A percentile compares a stretch with the other conserved stretches of the same genome.
These are phyloP conservation scores for Casuarius casuarius DNA, from an alignment of 2,113 vertebrate genomes.

Conservation along the genomic window DNA sequence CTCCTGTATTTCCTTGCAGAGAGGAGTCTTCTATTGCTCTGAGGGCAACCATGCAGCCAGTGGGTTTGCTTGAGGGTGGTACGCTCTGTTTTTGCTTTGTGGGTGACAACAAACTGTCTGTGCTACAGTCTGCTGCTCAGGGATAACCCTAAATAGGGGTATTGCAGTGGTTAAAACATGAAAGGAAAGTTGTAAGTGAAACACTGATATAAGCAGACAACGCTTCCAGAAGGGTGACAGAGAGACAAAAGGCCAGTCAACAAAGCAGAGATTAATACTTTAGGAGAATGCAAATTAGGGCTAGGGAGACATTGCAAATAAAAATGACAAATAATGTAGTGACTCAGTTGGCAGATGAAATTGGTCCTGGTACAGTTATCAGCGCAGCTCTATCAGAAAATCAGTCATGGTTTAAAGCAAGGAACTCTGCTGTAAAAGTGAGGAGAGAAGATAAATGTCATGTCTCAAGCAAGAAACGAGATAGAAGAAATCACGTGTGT, in stretches of 20 bases:
- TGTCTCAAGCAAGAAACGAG: not conserved
- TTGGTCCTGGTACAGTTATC: not conserved
- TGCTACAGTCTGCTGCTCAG: not conserved
- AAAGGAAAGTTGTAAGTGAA: not conserved
- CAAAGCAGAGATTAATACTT: not conserved
- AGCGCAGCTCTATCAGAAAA: not conserved
- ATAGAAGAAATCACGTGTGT: not conserved
- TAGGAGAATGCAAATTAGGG: not conserved
- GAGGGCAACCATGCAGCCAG: not conserved
- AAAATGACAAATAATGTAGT: not conserved
- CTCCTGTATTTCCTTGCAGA: not conserved
- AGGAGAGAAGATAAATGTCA: not conserved
- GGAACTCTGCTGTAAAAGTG: not conserved
- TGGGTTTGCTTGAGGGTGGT: not conserved
- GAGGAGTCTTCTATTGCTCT: not conserved
- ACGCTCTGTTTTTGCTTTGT: not conserved
- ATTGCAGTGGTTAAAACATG: not conserved
- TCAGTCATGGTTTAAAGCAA: not conserved
- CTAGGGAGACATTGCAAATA: not conserved
- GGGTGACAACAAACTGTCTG: not conserved
- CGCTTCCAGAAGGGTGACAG: not conserved
- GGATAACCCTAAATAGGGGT: not conserved
- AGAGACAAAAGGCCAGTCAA: not conserved
- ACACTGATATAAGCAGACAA: not conserved
- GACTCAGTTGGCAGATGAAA: not conserved